phyloP scores from a whole-genome alignment of 2,888 invertebrate species.

The Chironomus riparius region DNA sequence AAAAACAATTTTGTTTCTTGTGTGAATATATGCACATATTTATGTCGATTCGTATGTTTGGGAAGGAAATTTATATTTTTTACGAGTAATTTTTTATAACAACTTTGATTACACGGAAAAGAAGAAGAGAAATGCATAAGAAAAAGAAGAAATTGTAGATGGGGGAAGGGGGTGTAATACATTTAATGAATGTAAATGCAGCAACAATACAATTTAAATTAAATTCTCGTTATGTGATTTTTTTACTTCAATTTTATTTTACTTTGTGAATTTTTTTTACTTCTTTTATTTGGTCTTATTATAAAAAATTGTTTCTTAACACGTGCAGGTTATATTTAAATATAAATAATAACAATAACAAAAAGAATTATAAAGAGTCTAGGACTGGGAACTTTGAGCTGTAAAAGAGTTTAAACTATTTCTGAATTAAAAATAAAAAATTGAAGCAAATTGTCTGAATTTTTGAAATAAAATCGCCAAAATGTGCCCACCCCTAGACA shows the following conservation, averaged over 20 bases:
- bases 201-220: conserved; percentile 27
- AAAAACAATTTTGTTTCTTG: too few species aligned
- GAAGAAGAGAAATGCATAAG: background rate
- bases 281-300: background rate
- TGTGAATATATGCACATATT: background rate
- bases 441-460: too few species aligned
- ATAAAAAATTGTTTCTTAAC: conserved; percentile 25
- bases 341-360: background rate
- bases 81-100: conserved; percentile 23
- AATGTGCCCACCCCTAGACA: too few species aligned
- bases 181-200: background rate
- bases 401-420: too few species aligned
- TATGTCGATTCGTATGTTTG: background rate
- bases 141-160: background rate
- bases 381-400: too few species aligned
- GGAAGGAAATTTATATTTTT: conserved; percentile 18
- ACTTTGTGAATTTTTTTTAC: background rate
- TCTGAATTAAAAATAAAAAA: too few species aligned
- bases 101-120: conserved; percentile 20
- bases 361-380: too few species aligned
- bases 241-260: conserved; percentile 7
- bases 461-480: too few species aligned
- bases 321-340: conserved; percentile 18
- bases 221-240: conserved; percentile 28
- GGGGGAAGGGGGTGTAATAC: background rate